Evolutionary conservation across 2,113 vertebrate genomes (phyloP), one percentile per base, ranked within the genome.

Genomic region (Alectura lathami): DNA sequence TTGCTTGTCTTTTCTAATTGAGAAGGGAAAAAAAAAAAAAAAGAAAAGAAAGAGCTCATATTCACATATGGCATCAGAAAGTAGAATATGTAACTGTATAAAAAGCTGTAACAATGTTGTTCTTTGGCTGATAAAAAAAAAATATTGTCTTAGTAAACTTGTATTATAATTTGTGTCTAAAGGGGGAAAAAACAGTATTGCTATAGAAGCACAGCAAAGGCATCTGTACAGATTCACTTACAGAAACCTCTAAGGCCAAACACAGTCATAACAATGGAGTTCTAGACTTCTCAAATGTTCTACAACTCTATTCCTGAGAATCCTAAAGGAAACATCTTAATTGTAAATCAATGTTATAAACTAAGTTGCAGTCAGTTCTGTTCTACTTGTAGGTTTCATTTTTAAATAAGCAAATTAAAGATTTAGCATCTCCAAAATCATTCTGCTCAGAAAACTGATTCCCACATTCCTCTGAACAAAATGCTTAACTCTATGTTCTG

Each of bases 281-380:
- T 89, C 50, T 59, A 50, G 59, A 86, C 40, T 92, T 93, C 91
- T 92, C 66, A 81, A 43, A 54, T 82, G 5, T 34, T 96, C 75
- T 89, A 60, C n/a, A 70, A 40, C 24, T 73, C 36, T 81, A 86
- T 40, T 92, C 78, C 57, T 70, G 27, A 91, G 88, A 64, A 73
- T 74, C 30, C 40, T 79, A 73, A 11, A 34, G 14, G 15, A 62
- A 89, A 73, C 62, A 83, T 38, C 13, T 83, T 70, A 70, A 85
- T 29, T 91, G 4, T 8, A 40, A 63, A 48, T 63, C 29, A 83
- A 36, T 4, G 4, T 22, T 26, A 27, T 27, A 54, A 42, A 38
- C 16, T 13, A 32, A 40, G 20, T 63, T 69, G 14, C 66, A 42
- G 16, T 56, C 30, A 72, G 0, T n/a, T 72, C 47, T 15, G 57